These are phyloP conservation scores for Trididemnum clinides DNA, from an alignment of 23 tunicate species.

Conservation along the genomic window DNA sequence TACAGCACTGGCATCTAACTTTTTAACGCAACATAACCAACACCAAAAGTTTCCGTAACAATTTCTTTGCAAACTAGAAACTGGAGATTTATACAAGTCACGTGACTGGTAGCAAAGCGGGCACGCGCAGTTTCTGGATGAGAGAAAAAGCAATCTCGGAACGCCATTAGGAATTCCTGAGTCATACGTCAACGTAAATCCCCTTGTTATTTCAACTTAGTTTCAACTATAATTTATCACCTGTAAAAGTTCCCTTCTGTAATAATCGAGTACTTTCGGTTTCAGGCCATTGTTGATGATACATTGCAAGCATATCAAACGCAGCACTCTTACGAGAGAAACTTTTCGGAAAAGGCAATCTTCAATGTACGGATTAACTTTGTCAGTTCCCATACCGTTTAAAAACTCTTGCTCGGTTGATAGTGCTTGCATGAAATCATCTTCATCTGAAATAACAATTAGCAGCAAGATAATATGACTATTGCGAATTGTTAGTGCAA, in stretches of 20 bases:
- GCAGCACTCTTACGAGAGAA: conserved; percentile 51
- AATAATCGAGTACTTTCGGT: conserved; percentile 82
- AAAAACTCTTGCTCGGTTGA: conserved; percentile 73
- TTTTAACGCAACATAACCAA: no score
- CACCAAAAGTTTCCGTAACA: no score
- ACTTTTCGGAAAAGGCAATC: conserved; percentile 69
- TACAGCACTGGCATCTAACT: no score
- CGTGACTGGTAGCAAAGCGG: no score
- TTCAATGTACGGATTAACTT: conserved; percentile 77
- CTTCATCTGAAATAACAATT: conserved; percentile 49
- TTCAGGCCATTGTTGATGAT: conserved; percentile 77
- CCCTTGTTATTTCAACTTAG: no score
- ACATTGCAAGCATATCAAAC: conserved; percentile 79
- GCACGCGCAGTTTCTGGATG: no score
- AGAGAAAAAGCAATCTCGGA: no score
- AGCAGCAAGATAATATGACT: background rate
- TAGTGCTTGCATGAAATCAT: conserved; percentile 58
- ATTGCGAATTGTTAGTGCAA: background rate
- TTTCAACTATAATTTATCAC: no score
- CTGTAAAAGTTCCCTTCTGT: conserved; percentile 85
- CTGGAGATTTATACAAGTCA: no score
- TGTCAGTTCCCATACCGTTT: conserved; percentile 78
- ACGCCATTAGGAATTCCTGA: no score
- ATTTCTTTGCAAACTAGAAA: no score
- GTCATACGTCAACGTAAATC: no score